Evolutionary conservation across 2,797 vertebrate species (phyloP).

Genomic region (Semaprochilodus insignis): DNA sequence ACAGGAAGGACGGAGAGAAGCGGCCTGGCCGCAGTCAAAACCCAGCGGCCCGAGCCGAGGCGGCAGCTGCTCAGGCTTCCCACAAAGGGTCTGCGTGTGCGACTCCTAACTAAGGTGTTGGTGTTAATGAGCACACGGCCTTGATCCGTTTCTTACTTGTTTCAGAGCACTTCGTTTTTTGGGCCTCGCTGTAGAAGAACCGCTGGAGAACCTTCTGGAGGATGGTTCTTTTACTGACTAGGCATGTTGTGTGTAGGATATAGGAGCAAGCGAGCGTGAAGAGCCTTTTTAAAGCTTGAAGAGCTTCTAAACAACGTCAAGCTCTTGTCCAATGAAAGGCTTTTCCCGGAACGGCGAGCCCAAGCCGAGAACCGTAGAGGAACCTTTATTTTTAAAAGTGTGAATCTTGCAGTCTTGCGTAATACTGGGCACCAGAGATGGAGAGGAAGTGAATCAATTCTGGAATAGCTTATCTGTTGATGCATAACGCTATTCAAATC

Average conservation of each 20-base stretch:
- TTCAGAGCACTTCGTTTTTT: too few species aligned
- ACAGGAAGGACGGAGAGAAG: conserved; percentile 45
- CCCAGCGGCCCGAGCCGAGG: not conserved
- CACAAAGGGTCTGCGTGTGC: not conserved
- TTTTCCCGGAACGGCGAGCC: not conserved
- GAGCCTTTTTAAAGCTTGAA: not conserved
- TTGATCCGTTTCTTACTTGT: not conserved
- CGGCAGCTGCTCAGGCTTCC: not conserved
- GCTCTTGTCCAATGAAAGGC: not conserved
- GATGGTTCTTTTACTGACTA: too few species aligned
- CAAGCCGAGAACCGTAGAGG: not conserved
- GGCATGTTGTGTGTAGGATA: too few species aligned
- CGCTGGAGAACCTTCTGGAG: too few species aligned
- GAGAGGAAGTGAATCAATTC: not conserved
- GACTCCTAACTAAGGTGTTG: not conserved
- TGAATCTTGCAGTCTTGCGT: not conserved
- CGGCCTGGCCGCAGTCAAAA: not conserved
- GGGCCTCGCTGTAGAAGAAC: too few species aligned
- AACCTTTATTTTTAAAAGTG: not conserved
- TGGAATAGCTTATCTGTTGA: conserved; percentile 1
- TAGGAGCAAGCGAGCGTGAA: not conserved
- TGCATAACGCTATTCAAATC: not conserved
- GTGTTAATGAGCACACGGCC: not conserved
- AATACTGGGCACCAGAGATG: not conserved
- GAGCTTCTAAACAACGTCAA: not conserved